These are phyloP conservation scores for Glaucopsyche alexis DNA, from an alignment of 2,888 invertebrate species.

Conservation along the genomic window DNA sequence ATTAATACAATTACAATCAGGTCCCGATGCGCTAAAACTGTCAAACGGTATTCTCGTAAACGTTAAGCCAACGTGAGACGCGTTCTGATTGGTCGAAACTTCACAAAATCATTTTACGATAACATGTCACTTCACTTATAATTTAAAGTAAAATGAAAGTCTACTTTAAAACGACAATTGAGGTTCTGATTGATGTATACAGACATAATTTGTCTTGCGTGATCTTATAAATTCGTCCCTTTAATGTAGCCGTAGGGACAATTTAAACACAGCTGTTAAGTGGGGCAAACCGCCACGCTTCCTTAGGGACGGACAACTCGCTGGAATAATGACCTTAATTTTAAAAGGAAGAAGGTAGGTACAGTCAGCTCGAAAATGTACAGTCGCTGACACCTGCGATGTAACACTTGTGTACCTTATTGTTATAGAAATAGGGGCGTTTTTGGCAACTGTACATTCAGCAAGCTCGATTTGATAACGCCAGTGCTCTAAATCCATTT, in stretches of 20 bases:
- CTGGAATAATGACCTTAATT: neutral
- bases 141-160: no score
- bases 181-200: neutral
- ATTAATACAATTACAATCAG: no score
- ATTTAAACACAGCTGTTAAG: conserved; percentile 18
- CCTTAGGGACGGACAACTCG: conserved; percentile 14
- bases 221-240: conserved; percentile 18
- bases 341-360: neutral
- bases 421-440: neutral
- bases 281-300: conserved; percentile 2
- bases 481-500: no score
- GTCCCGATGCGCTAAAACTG: no score
- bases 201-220: conserved; percentile 13
- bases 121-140: no score
- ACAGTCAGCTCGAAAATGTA: neutral
- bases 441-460: no score
- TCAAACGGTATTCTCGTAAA: no score
- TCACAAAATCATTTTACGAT: no score
- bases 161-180: no score
- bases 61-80: no score
- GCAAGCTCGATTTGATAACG: no score
- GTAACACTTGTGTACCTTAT: neutral
- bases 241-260: conserved; percentile 16
- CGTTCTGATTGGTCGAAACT: no score
- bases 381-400: neutral